phyloP scores from a whole-genome alignment of 1,140 invertebrate genomes.

The Penaeus chinensis region DNA sequence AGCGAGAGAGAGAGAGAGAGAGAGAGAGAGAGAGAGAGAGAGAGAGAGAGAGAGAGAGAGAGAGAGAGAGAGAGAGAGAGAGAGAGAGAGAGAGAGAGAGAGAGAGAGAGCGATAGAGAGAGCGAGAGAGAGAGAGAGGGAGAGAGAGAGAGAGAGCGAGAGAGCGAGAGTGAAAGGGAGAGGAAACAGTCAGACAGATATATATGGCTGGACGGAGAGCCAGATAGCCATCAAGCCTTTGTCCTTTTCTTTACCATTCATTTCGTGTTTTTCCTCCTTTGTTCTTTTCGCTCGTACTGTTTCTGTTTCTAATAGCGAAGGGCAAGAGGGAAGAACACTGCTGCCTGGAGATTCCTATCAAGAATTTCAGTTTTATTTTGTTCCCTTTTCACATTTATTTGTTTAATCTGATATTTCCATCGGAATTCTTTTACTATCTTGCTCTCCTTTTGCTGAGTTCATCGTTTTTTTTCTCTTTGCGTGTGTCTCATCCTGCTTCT shows the following conservation, averaged over 20 bases:
- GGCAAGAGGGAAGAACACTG: too few species aligned
- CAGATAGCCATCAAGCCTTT: background rate
- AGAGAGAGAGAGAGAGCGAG: background rate
- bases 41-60: conserved; percentile 31
- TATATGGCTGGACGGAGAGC: background rate
- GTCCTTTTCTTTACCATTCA: background rate
- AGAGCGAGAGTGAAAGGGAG: background rate
- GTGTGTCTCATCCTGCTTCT: too few species aligned
- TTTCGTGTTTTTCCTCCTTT: background rate
- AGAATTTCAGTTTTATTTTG: too few species aligned
- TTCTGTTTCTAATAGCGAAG: too few species aligned
- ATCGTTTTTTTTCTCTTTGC: too few species aligned
- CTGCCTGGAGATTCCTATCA: too few species aligned
- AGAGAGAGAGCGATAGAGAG: background rate
- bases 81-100: background rate
- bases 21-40: conserved; percentile 12
- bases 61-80: conserved; percentile 23
- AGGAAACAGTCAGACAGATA: background rate
- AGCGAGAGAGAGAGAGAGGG: conserved; percentile 5
- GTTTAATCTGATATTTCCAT: too few species aligned
- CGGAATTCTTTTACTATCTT: too few species aligned
- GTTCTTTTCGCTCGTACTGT: too few species aligned
- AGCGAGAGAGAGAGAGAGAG: conserved; percentile 13
- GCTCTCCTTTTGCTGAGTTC: too few species aligned
- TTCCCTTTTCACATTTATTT: too few species aligned